A percentile compares a stretch with the other conserved stretches of the same genome.
phyloP scores from a whole-genome alignment of 2,888 invertebrate genomes.

The Ormia ochracea region DNA sequence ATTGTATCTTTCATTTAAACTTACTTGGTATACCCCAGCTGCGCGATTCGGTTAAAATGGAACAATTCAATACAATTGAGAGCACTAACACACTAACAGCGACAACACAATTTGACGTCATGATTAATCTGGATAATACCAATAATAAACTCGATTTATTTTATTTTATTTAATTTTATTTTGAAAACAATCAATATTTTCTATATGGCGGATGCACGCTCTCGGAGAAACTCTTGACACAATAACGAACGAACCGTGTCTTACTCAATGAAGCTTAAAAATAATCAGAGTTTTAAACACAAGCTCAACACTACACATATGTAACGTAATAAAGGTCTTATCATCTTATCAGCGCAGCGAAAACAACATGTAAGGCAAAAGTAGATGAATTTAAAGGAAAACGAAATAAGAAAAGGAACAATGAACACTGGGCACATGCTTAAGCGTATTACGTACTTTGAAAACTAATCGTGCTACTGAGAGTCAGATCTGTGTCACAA shows the following conservation, averaged over 20 bases:
- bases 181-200: slow-evolving; percentile 17
- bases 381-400: slow-evolving; percentile 10
- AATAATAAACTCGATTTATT: slow-evolving; percentile 43
- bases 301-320: not conserved
- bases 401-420: not conserved
- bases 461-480: not conserved
- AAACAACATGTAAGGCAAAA: slow-evolving; percentile 12
- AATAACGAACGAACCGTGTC: slow-evolving; percentile 40
- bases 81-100: slow-evolving; percentile 32
- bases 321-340: slow-evolving; percentile 14
- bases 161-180: not conserved
- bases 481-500: slow-evolving; percentile 46
- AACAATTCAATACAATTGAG: slow-evolving; percentile 10
- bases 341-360: slow-evolving; percentile 41
- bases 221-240: slow-evolving; percentile 46
- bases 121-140: slow-evolving; percentile 49
- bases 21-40: slow-evolving; percentile 65
- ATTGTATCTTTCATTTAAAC: slow-evolving; percentile 17
- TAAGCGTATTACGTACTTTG: slow-evolving; percentile 28
- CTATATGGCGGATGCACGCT: slow-evolving; percentile 3
- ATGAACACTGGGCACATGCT: slow-evolving; percentile 40
- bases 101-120: slow-evolving; percentile 40
- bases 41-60: slow-evolving; percentile 51
- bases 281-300: slow-evolving; percentile 28
- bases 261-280: slow-evolving; percentile 42